These are phyloP conservation scores for Pedicia rivosa DNA, from an alignment of 2,888 invertebrate species.

Conservation along the genomic window DNA sequence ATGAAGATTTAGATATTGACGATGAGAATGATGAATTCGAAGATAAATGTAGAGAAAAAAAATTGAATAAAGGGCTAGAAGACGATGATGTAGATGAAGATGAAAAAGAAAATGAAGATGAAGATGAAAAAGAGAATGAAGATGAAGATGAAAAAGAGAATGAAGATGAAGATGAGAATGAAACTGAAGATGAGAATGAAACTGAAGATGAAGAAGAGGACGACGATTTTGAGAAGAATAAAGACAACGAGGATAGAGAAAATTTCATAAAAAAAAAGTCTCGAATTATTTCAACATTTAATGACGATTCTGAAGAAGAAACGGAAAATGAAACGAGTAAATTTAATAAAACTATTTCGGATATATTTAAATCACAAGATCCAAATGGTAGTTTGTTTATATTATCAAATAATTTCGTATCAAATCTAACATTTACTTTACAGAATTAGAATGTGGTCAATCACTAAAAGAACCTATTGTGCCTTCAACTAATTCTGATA, in stretches of 20 bases:
- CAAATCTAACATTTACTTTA: too few species aligned
- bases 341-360: too few species aligned
- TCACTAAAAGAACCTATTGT: too few species aligned
- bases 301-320: conserved; percentile 23
- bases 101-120: too few species aligned
- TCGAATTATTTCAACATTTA: too few species aligned
- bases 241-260: conserved; percentile 13
- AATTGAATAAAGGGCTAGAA: conserved; percentile 15
- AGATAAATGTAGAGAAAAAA: conserved; percentile 12
- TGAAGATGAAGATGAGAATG: conserved; percentile 31
- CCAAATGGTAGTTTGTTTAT: too few species aligned
- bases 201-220: conserved; percentile 33
- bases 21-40: conserved; percentile 24
- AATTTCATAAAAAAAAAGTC: conserved; percentile 17
- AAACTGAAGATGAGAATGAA: conserved; percentile 8
- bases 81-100: conserved; percentile 14
- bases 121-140: too few species aligned
- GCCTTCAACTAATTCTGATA: too few species aligned
- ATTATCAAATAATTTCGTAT: too few species aligned
- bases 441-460: too few species aligned
- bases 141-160: conserved; percentile 34
- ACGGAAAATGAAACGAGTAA: conserved; percentile 30
- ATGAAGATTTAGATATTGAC: conserved; percentile 27
- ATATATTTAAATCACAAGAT: neutral
- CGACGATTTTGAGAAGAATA: conserved; percentile 17